A percentile compares a stretch with the other conserved stretches of the same genome.
Conservation (phyloP, 2,113 vertebrate species). For the Furnarius figulus region DNA sequence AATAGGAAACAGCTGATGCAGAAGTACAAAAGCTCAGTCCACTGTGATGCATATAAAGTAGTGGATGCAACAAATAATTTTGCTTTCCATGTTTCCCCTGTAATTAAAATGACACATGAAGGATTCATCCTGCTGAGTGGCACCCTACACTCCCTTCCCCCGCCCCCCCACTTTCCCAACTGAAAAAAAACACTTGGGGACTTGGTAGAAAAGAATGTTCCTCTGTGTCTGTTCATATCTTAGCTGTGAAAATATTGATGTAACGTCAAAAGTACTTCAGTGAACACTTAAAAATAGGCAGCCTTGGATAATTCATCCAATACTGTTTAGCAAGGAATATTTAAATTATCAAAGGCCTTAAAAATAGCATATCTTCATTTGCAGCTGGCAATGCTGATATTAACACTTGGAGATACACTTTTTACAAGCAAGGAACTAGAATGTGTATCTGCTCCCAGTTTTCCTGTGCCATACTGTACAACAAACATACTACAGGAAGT, state of each 20-base stretch:
- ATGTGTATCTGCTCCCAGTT: not conserved
- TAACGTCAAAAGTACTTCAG: not conserved
- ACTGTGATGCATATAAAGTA: not conserved
- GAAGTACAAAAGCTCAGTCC: not conserved
- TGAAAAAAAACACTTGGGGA: not conserved
- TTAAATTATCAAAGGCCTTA: not conserved
- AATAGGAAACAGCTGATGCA: not conserved
- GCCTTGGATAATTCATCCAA: not conserved
- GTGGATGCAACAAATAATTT: not conserved
- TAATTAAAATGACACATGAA: conserved; percentile 16
- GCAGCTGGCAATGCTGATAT: not conserved
- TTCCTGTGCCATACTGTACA: not conserved
- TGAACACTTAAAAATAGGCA: not conserved
- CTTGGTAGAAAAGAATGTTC: not conserved
- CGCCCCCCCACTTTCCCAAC: too few species aligned
- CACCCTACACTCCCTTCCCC: not conserved
- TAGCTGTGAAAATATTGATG: not conserved
- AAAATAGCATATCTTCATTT: not conserved
- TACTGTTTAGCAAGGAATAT: not conserved
- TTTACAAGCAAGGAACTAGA: not conserved
- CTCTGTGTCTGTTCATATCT: not conserved
- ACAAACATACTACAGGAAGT: not conserved
- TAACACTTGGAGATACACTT: not conserved
- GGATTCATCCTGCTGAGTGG: not conserved
- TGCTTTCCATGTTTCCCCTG: not conserved